phyloP scores from a whole-genome alignment of 2,888 invertebrate genomes.

The Cremastinae sp. region DNA sequence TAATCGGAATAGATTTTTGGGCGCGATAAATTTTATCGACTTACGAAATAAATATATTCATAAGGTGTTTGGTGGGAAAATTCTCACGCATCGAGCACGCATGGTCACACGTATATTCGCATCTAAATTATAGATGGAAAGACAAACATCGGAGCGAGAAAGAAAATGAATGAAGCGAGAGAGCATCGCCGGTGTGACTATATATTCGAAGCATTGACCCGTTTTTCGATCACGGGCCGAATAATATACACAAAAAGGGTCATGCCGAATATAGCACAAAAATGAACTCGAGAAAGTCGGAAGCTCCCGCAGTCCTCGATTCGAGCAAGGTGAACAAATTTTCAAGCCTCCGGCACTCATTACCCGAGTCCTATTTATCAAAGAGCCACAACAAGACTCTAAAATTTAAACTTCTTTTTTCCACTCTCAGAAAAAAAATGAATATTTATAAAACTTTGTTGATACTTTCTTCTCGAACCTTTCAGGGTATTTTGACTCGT shows the following conservation, averaged over 20 bases:
- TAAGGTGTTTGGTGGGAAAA: constrained; percentile 39
- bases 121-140: neutral
- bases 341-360: neutral
- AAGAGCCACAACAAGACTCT: too few relatives aligned
- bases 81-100: constrained; percentile 52
- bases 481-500: too few relatives aligned
- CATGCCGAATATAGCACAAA: constrained; percentile 5
- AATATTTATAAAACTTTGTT: too few relatives aligned
- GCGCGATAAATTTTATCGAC: constrained; percentile 16
- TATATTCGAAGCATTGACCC: constrained; percentile 59
- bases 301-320: neutral
- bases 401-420: too few relatives aligned
- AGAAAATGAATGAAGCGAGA: constrained; percentile 17
- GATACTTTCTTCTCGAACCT: too few relatives aligned
- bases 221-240: constrained; percentile 34
- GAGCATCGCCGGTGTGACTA: constrained; percentile 23
- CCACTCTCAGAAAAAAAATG: too few relatives aligned
- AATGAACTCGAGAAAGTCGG: constrained; percentile 11
- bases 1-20: constrained; percentile 36
- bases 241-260: constrained; percentile 13
- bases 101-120: constrained; percentile 9
- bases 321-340: neutral
- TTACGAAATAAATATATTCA: constrained; percentile 61
- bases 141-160: neutral
- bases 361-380: neutral